Percentiles rank a stretch among this genome's conserved stretches.
Conservation (phyloP, 2,797 vertebrate species). For the Gobio occitaniae region DNA sequence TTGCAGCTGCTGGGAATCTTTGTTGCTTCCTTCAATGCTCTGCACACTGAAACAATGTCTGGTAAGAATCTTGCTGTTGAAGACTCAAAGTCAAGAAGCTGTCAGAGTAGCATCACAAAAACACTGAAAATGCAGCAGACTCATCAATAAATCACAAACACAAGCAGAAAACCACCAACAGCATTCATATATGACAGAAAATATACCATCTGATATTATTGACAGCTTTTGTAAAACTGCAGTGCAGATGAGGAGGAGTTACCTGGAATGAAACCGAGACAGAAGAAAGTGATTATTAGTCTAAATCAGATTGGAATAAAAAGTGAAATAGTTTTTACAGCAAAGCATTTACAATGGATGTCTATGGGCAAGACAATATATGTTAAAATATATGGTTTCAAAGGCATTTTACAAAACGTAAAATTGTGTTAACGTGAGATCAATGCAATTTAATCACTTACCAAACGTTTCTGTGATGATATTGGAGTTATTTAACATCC, state of each 20-base stretch:
- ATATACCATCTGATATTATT: not conserved
- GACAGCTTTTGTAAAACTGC: not conserved
- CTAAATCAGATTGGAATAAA: not conserved
- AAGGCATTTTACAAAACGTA: not conserved
- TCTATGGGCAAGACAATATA: not conserved
- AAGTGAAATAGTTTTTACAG: not conserved
- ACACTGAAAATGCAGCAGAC: not conserved
- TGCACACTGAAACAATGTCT: not conserved
- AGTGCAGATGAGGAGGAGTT: not conserved
- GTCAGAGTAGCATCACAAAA: not conserved
- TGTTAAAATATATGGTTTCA: not conserved
- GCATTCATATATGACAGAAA: not conserved
- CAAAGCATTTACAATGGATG: not conserved
- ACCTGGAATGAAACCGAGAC: not conserved
- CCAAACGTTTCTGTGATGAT: not conserved
- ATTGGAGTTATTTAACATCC: not conserved
- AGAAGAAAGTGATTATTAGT: not conserved
- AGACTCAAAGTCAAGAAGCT: constrained; percentile 15
- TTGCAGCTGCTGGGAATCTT: not conserved
- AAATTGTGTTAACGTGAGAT: not conserved
- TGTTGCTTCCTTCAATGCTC: not conserved
- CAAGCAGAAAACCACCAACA: not conserved
- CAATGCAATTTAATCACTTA: not conserved
- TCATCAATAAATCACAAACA: constrained; percentile 11
- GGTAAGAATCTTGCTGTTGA: not conserved